Conservation (phyloP, 1,140 invertebrate genomes). For the Battus philenor region DNA sequence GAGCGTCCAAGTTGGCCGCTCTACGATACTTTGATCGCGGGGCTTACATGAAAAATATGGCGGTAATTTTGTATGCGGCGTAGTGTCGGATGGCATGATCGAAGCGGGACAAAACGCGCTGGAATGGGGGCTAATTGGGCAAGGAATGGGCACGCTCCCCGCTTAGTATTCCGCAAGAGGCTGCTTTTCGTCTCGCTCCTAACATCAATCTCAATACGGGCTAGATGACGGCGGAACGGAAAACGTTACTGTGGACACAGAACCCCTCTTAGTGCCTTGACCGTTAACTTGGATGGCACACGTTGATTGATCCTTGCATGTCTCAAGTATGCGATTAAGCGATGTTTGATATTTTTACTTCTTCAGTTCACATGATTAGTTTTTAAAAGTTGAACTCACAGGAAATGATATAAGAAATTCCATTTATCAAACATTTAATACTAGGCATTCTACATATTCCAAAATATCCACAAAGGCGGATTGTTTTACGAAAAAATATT, state of each 20-base stretch:
- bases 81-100: conserved; percentile 49
- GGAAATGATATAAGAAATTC: no score
- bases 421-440: no score
- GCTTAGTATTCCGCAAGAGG: conserved; percentile 61
- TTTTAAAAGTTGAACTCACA: not conserved
- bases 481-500: no score
- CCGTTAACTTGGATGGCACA: conserved; percentile 33
- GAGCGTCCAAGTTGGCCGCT: conserved; percentile 25
- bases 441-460: no score
- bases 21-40: conserved; percentile 53
- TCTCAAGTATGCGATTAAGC: conserved; percentile 21
- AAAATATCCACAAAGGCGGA: no score
- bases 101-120: conserved; percentile 49
- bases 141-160: conserved; percentile 42
- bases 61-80: conserved; percentile 61
- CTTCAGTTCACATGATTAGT: no score
- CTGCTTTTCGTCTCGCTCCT: conserved; percentile 36
- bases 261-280: conserved; percentile 57
- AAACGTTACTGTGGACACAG: conserved; percentile 51
- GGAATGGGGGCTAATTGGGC: conserved; percentile 62
- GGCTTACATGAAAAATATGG: conserved; percentile 65
- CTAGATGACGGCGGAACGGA: conserved; percentile 57
- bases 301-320: conserved; percentile 56
- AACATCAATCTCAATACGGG: conserved; percentile 69
- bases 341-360: conserved; percentile 17